Percentiles rank a stretch among this genome's conserved stretches.
phyloP scores from a whole-genome alignment of 2,113 vertebrate genomes.

The Catharus fuscescens region DNA sequence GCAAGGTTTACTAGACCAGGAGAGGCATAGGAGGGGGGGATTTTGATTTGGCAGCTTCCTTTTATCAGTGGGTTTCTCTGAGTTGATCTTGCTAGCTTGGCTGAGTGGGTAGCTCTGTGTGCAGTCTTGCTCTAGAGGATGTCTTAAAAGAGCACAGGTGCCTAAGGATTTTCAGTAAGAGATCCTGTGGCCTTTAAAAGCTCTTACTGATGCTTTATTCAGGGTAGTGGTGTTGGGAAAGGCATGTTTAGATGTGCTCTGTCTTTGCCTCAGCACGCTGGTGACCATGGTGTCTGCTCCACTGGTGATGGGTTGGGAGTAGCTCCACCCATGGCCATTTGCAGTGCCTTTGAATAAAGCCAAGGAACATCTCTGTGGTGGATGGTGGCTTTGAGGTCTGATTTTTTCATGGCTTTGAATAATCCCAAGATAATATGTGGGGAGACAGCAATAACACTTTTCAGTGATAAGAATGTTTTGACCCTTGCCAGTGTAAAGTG shows the following conservation, averaged over 20 bases:
- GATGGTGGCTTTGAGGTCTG: background rate
- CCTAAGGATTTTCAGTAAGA: background rate
- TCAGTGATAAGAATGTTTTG: background rate
- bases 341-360: background rate
- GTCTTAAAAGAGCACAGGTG: background rate
- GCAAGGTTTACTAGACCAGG: background rate
- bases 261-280: background rate
- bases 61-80: background rate
- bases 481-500: background rate
- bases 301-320: background rate
- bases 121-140: background rate
- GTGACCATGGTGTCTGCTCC: background rate
- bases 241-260: background rate
- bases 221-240: background rate
- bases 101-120: background rate
- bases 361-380: background rate
- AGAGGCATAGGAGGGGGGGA: fast-evolving
- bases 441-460: background rate
- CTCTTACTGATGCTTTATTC: background rate
- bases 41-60: background rate
- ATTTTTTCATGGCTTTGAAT: background rate
- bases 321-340: background rate
- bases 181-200: background rate
- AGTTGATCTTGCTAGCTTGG: fast-evolving
- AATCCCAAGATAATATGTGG: background rate